These are phyloP conservation scores for Channallabes apus DNA, from an alignment of 2,797 vertebrate species.

Conservation along the genomic window DNA sequence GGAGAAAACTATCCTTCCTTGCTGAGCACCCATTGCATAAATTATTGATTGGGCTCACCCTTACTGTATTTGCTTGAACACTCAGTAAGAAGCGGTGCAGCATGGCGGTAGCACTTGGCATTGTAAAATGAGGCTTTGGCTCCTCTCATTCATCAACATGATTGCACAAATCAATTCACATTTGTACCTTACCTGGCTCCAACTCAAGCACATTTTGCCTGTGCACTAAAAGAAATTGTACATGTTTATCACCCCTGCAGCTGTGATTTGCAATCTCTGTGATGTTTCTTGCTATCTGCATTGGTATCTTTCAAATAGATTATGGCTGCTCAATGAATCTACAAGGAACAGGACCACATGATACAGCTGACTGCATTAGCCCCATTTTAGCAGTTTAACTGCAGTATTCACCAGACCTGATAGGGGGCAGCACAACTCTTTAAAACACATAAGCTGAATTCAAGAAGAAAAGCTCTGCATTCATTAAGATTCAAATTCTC, in stretches of 20 bases:
- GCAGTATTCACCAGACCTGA: constrained; percentile 71
- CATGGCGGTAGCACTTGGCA: constrained; percentile 31
- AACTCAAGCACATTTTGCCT: constrained; percentile 54
- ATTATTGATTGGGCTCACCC: constrained; percentile 47
- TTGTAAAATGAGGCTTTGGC: constrained; percentile 49
- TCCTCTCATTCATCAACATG: constrained; percentile 69
- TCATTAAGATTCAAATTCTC: constrained; percentile 72
- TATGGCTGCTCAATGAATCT: constrained; percentile 36
- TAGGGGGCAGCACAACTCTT: constrained; percentile 75
- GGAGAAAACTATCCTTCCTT: background rate
- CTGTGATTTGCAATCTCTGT: constrained; percentile 38
- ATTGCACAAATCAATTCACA: constrained; percentile 72
- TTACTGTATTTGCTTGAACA: constrained; percentile 46
- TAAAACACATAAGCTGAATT: constrained; percentile 45
- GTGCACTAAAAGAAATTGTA: constrained; percentile 52
- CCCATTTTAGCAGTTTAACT: constrained; percentile 25
- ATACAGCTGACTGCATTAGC: constrained; percentile 28
- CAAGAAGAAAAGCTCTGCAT: constrained; percentile 59
- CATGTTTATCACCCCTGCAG: constrained; percentile 49
- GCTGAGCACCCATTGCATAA: constrained; percentile 15
- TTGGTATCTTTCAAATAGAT: constrained; percentile 40
- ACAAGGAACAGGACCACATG: constrained; percentile 24
- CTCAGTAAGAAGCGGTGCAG: constrained; percentile 9
- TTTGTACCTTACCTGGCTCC: constrained; percentile 65
- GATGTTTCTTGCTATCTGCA: constrained; percentile 38